Evolutionary conservation across 2,888 invertebrate genomes (phyloP).

Genomic region (Dorcus hopei): DNA sequence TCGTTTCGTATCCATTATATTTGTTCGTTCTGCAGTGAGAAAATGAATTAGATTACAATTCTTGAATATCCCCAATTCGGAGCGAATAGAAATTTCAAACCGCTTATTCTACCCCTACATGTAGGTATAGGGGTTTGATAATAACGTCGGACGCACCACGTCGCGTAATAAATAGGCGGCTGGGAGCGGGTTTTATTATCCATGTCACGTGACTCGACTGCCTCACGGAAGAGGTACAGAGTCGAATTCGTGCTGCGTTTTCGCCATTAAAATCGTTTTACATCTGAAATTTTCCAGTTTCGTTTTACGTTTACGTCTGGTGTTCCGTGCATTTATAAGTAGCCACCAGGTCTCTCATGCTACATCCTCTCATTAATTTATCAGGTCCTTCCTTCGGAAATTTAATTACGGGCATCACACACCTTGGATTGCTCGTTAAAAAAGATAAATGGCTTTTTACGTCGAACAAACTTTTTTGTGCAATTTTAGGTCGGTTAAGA

Average conservation of each 20-base stretch:
- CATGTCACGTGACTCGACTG: constrained; percentile 34
- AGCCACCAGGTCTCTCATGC: too few species aligned
- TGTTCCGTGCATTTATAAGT: too few species aligned
- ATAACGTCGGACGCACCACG: constrained; percentile 38
- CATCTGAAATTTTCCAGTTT: constrained; percentile 22
- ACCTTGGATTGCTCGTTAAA: too few species aligned
- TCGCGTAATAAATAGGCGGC: constrained; percentile 38
- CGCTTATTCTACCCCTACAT: constrained; percentile 31
- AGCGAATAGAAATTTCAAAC: constrained; percentile 34
- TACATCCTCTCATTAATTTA: too few species aligned
- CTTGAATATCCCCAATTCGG: constrained; percentile 18
- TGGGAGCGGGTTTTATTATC: constrained; percentile 36
- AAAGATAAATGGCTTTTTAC: too few species aligned
- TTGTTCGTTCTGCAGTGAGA: not conserved
- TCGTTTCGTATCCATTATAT: too few species aligned
- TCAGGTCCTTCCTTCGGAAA: too few species aligned
- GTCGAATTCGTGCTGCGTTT: constrained; percentile 17
- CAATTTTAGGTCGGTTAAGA: too few species aligned
- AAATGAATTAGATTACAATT: not conserved
- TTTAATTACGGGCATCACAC: too few species aligned
- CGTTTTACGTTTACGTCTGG: constrained; percentile 22
- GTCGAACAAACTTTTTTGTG: too few species aligned
- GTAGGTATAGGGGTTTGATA: constrained; percentile 35
- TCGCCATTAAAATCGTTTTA: constrained; percentile 31
- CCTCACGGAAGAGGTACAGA: constrained; percentile 11